Evolutionary conservation across 1,140 invertebrate genomes (phyloP).

Genomic region (Callitettix versicolor): DNA sequence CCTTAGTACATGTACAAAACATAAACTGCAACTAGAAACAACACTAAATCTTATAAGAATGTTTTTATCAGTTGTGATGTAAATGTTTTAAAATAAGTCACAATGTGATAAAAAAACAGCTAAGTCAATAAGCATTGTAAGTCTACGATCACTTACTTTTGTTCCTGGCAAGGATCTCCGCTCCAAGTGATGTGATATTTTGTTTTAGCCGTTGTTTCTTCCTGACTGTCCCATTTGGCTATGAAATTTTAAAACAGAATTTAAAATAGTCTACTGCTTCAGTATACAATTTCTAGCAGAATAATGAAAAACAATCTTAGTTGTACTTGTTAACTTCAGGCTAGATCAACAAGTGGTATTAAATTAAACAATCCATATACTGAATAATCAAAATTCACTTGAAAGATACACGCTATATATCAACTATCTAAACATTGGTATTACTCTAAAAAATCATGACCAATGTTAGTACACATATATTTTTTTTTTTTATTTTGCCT

Average conservation of each 20-base stretch:
- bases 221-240: conserved; percentile 42
- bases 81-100: too few species aligned
- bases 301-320: not conserved
- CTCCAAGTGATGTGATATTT: conserved; percentile 38
- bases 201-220: conserved; percentile 36
- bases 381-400: not conserved
- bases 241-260: conserved; percentile 20
- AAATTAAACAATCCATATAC: not conserved
- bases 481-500: too few species aligned
- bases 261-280: not conserved
- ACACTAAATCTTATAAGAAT: conserved; percentile 13
- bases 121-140: too few species aligned
- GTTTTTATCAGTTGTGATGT: too few species aligned
- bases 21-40: not conserved
- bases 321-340: not conserved
- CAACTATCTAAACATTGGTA: not conserved
- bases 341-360: not conserved
- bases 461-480: too few species aligned
- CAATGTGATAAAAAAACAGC: too few species aligned
- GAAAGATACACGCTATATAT: not conserved
- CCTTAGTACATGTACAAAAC: too few species aligned
- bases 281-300: not conserved
- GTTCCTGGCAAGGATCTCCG: conserved; percentile 32
- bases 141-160: too few species aligned
- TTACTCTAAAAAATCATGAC: too few species aligned